Percentiles rank a stretch among this genome's conserved stretches.
Evolutionary conservation across 2,888 invertebrate species (phyloP).

Genomic region (Rhogogaster chlorosoma): DNA sequence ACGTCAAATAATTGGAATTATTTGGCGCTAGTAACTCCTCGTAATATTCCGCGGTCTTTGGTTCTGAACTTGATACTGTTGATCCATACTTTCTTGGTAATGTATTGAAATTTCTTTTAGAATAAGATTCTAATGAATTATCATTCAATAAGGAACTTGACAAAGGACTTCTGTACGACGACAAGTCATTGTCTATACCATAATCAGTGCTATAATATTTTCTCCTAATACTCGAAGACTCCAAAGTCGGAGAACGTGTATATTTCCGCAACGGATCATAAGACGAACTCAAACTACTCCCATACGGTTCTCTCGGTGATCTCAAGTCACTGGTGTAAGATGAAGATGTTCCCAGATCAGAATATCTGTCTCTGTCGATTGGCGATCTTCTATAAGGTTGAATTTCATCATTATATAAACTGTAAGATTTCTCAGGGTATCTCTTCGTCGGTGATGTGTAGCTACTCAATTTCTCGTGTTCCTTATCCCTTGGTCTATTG

Average conservation of each 20-base stretch:
- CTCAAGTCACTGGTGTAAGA: constrained; percentile 63
- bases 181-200: constrained; percentile 61
- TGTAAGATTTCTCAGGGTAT: constrained; percentile 66
- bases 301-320: constrained; percentile 64
- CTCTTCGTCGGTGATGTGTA: constrained; percentile 53
- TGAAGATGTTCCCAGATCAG: constrained; percentile 61
- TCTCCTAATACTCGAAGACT: constrained; percentile 58
- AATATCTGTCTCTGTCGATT: constrained; percentile 66
- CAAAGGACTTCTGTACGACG: constrained; percentile 61
- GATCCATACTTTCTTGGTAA: constrained; percentile 70
- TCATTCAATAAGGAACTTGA: constrained; percentile 59
- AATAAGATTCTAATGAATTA: constrained; percentile 58
- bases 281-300: constrained; percentile 57
- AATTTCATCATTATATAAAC: constrained; percentile 66
- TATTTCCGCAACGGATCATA: constrained; percentile 71
- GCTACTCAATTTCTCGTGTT: constrained; percentile 55
- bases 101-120: constrained; percentile 58
- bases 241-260: constrained; percentile 68
- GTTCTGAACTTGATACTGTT: constrained; percentile 64
- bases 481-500: constrained; percentile 66
- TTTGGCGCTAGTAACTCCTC: constrained; percentile 72
- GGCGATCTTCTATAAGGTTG: constrained; percentile 65
- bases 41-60: constrained; percentile 72
- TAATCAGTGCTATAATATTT: constrained; percentile 70
- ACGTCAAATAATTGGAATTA: constrained; percentile 66